Evolutionary conservation across 2,888 invertebrate genomes (phyloP).

Genomic region (Drosophila paucipuncta): DNA sequence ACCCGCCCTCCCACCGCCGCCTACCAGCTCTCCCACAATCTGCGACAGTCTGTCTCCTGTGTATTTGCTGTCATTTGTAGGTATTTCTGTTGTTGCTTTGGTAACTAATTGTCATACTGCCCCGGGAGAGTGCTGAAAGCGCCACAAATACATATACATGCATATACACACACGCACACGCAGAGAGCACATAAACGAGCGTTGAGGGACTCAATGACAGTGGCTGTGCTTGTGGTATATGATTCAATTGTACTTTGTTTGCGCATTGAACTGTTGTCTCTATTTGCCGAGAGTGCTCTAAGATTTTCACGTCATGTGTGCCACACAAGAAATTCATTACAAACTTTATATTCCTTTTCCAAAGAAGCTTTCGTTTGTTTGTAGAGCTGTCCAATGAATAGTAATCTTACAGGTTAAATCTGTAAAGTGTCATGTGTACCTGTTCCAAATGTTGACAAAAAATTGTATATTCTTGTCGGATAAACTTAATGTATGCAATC

Average conservation of each 20-base stretch:
- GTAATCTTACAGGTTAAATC: background rate
- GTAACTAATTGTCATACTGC: constrained; percentile 79
- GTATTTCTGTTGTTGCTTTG: constrained; percentile 79
- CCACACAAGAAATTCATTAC: background rate
- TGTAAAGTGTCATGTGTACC: background rate
- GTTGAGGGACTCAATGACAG: constrained; percentile 27
- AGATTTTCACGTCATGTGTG: background rate
- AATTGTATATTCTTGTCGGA: background rate
- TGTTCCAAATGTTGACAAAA: background rate
- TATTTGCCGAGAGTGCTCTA: background rate
- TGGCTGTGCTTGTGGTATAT: constrained; percentile 26
- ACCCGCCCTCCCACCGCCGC: background rate
- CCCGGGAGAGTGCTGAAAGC: constrained; percentile 67
- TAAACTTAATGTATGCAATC: background rate
- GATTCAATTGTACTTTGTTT: constrained; percentile 56
- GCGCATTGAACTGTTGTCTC: constrained; percentile 40
- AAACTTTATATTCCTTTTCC: background rate
- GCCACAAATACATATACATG: constrained; percentile 42
- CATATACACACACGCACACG: background rate
- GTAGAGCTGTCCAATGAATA: background rate
- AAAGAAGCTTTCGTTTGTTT: background rate
- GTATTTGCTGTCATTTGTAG: constrained; percentile 78
- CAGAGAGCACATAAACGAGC: background rate
- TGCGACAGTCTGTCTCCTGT: constrained; percentile 47
- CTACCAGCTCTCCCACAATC: background rate